Evolutionary conservation across 2,797 vertebrate species (phyloP), one percentile per base, ranked within the genome.

Genomic region (Odontamblyopus rebecca): DNA sequence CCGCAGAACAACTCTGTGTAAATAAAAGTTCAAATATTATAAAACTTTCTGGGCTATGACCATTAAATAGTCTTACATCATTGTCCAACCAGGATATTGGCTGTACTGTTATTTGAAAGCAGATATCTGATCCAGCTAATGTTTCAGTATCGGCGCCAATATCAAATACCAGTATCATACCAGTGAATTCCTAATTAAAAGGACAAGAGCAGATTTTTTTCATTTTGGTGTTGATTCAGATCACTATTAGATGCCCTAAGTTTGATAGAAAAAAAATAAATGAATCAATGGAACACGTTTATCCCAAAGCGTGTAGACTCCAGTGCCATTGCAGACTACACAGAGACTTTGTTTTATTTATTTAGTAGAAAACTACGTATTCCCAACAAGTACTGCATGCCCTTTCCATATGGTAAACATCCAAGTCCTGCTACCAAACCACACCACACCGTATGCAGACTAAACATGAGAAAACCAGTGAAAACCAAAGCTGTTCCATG

Each of bases 381-480:
- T 65, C 23, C 23, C 63, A 6, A 27, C 6, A 26, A 26, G 38
- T 48, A 44, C 62, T 73, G 41, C 38, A n/a, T 70, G 27, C n/a
- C 19, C n/a, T 30, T 2, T 32, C 65, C 32, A 16, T 51, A 1
- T 66, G 44, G 44, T 23, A 51, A 30, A 53, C 65, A 3, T 19
- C 7, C 27, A 27, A 54, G 44, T 23, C 59, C 16, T 27, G 60
- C 48, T 56, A 59, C n/a, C 27, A 64, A 83, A 73, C 78, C 75
- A 56, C 76, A 71, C 56, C 72, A 67, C 56, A 32, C 35, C 32
- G 50, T n/a, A 3, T 13, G 65, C 54, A 59, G 67, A 79, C 76
- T 68, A 77, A 80, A 70, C 66, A 68, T 69, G 69, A 73, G 81
- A 79, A 69, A 84, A 71, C 60, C 71, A 61, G 61, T 75, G 68